Base-by-base conservation (phyloP, 2,797 vertebrate genomes). In the Alosa sapidissima region DNA sequence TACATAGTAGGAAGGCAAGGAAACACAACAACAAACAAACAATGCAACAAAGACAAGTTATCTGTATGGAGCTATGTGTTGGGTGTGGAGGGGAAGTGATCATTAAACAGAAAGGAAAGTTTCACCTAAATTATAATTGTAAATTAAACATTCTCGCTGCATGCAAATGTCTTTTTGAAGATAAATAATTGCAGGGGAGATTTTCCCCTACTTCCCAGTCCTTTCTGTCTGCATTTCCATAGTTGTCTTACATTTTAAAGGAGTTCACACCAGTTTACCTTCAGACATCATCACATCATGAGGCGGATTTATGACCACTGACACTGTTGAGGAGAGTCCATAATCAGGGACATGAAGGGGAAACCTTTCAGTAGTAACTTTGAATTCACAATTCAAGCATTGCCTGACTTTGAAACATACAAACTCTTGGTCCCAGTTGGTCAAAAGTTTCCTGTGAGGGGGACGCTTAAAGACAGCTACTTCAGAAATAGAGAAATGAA, bases 401-500 rank as follows among this genome's bases (percentile, higher is more conserved):
- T 75, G 68, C 45, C 19, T 19, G 13, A 41, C 68, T 36, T 4
- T 6, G n/a, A 10, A n/a, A n/a, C 55, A 58, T n/a, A n/a, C 55
- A 58, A 72, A 16, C 3, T 21, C 33, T 24, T 65, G 10, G 36
- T 78, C 41, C 14, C 72, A 78, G 41, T 78, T 19, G 19, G 36
- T 10, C 5, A 45, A 78, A 47, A 47, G 16, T 8, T 78, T 78
- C 41, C 72, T 47, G 36, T 78, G 5, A 47, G 41, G 1, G 13
- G 5, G 41, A 47, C 36, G 13, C 36, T 16, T 72, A 72, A 9
- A 41, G 72, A 5, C 72, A 41, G 5, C 6, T 1, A 36, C 65
- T 5, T 72, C 72, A 78, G 41, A 45, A 78, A 78, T 45, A n/a
- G 41, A 78, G 72, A 78, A 78, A 45, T 78, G 72, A 78, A 47